Evolutionary conservation across 2,113 vertebrate species (phyloP).

Genomic region (Tautogolabrus adspersus): DNA sequence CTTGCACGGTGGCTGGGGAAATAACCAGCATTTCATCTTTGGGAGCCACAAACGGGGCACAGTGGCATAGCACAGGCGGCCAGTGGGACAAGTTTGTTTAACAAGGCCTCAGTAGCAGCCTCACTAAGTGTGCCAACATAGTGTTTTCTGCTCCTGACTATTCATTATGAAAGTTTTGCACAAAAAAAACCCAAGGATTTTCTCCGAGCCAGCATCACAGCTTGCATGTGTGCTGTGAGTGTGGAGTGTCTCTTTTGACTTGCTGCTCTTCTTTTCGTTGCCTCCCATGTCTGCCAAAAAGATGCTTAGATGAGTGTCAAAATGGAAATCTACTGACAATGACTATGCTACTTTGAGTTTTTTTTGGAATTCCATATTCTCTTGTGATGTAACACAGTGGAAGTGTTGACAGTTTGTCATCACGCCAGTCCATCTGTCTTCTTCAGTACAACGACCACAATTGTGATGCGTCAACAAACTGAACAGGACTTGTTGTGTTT

Average conservation of each 20-base stretch:
- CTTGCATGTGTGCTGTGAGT: constrained; percentile 38
- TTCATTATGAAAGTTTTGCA: constrained; percentile 70
- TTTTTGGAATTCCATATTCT: constrained; percentile 13
- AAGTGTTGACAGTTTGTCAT: constrained; percentile 46
- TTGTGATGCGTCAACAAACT: constrained; percentile 45
- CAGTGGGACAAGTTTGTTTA: constrained; percentile 66
- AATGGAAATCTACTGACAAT: constrained; percentile 42
- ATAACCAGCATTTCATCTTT: constrained; percentile 33
- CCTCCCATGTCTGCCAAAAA: constrained; percentile 27
- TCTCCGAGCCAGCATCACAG: constrained; percentile 72
- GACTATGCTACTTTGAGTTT: constrained; percentile 18
- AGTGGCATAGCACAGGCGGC: constrained; percentile 43
- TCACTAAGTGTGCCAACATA: constrained; percentile 52
- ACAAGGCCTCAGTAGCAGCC: constrained; percentile 61
- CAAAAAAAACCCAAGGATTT: constrained; percentile 55
- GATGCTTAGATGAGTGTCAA: constrained; percentile 21
- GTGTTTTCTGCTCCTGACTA: constrained; percentile 62
- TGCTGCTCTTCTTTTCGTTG: constrained; percentile 36
- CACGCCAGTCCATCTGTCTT: constrained; percentile 22
- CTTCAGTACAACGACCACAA: constrained; percentile 8
- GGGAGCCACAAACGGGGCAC: constrained; percentile 28
- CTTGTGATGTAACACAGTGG: constrained; percentile 23
- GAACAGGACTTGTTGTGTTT: constrained; percentile 28
- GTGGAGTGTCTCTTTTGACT: constrained; percentile 50
- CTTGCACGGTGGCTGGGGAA: constrained; percentile 34